A percentile compares a stretch with the other conserved stretches of the same genome.
Evolutionary conservation across 2,888 invertebrate genomes (phyloP).

Genomic region (Zelleria hepariella): DNA sequence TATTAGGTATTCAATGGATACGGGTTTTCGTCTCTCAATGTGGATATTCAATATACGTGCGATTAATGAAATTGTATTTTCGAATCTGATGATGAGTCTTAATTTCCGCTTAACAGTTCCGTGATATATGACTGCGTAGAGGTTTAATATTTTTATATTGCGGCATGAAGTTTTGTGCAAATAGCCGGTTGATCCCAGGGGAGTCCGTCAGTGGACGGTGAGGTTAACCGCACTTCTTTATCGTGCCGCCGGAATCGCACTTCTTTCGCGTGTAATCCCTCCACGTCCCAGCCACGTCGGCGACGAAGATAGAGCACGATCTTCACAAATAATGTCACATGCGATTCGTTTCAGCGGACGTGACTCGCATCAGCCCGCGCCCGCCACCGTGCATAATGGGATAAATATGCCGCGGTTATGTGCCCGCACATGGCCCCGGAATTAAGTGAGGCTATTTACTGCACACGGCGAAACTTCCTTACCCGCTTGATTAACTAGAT

Average conservation of each 20-base stretch:
- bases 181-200: neutral
- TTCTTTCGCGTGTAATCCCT: slow-evolving; percentile 70
- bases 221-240: slow-evolving; percentile 32
- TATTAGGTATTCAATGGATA: neutral
- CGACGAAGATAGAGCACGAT: slow-evolving; percentile 73
- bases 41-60: neutral
- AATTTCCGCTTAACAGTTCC: too few relatives aligned
- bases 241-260: slow-evolving; percentile 69
- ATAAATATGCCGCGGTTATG: slow-evolving; percentile 70
- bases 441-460: slow-evolving; percentile 67
- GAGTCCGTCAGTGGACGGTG: neutral
- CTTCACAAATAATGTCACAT: slow-evolving; percentile 74
- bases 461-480: slow-evolving; percentile 56
- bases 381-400: slow-evolving; percentile 68
- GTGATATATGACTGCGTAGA: too few relatives aligned
- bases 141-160: too few relatives aligned
- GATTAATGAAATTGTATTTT: neutral
- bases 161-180: neutral
- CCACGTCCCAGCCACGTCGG: slow-evolving; percentile 67
- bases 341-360: slow-evolving; percentile 71
- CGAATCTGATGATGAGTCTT: too few relatives aligned
- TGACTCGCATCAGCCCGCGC: slow-evolving; percentile 66
- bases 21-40: neutral
- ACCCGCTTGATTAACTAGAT: slow-evolving; percentile 57
- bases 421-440: slow-evolving; percentile 66